Conservation (phyloP, 2,113 vertebrate species). For the Sinosuthora webbiana region DNA sequence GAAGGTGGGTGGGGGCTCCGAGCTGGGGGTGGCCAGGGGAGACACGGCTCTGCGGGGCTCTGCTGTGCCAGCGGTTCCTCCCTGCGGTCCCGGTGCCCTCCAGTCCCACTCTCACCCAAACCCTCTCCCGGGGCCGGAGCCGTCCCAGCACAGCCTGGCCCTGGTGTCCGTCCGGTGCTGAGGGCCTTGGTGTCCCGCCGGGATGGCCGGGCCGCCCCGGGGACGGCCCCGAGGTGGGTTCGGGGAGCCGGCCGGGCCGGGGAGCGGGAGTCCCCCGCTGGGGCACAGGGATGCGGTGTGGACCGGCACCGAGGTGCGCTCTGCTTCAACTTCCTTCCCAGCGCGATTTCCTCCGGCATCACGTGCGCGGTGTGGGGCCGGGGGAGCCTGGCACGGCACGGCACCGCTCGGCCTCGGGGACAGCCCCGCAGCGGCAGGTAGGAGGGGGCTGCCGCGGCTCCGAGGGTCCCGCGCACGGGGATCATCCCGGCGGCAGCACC, state of each 20-base stretch:
- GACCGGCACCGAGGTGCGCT: not conserved
- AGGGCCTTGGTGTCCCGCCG: fast-evolving
- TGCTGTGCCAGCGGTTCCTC: not conserved
- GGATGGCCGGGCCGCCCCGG: fast-evolving
- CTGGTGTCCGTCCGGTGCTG: fast-evolving
- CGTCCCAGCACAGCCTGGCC: fast-evolving
- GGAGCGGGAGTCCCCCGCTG: fast-evolving
- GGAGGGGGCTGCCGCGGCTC: not conserved
- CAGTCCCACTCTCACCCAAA: not conserved
- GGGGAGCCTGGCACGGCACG: not conserved
- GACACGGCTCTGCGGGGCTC: not conserved
- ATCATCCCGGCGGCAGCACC: fast-evolving
- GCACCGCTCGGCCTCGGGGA: not conserved
- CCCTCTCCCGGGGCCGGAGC: not conserved
- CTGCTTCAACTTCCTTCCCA: slow-evolving; percentile 30
- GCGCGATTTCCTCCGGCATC: not conserved
- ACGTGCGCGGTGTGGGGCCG: not conserved
- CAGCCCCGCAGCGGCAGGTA: not conserved
- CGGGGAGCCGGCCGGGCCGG: fast-evolving
- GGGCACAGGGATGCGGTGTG: not conserved
- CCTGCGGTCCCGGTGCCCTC: not conserved
- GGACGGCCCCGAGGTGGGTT: not conserved
- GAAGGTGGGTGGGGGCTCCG: not conserved
- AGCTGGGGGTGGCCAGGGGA: not conserved
- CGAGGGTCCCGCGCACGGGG: fast-evolving